Percentiles rank a stretch among this genome's conserved stretches.
Conservation (phyloP, 2,888 invertebrate genomes). For the Clusia tigrina region DNA sequence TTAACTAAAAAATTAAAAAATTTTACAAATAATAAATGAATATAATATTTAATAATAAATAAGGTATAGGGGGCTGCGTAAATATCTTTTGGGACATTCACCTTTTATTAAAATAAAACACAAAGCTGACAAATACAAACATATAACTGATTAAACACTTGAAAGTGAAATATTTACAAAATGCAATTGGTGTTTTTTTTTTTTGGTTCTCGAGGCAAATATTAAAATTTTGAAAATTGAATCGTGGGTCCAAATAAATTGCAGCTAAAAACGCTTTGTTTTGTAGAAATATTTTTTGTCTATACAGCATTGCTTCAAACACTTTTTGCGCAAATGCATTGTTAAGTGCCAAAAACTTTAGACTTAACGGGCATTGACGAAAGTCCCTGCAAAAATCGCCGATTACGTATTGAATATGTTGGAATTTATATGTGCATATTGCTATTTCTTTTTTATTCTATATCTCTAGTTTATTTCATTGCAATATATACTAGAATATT, state of each 20-base stretch:
- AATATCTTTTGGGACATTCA: too few relatives aligned
- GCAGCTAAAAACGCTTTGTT: not conserved
- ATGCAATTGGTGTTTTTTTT: not conserved
- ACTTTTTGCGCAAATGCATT: not conserved
- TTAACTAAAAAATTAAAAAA: not conserved
- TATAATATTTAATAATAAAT: too few relatives aligned
- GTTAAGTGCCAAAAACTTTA: not conserved
- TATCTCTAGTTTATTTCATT: too few relatives aligned
- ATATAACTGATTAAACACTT: too few relatives aligned
- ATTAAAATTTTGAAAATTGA: too few relatives aligned
- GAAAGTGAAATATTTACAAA: too few relatives aligned
- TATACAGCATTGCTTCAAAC: not conserved
- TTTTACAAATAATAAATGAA: not conserved
- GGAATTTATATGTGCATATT: not conserved
- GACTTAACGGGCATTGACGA: not conserved
- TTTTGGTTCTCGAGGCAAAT: too few relatives aligned
- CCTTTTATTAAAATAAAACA: too few relatives aligned
- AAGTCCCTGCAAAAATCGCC: not conserved
- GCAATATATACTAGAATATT: too few relatives aligned
- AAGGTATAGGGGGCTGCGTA: too few relatives aligned
- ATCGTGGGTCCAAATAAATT: not conserved
- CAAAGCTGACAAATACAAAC: too few relatives aligned
- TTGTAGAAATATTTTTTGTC: not conserved
- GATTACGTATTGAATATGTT: not conserved
- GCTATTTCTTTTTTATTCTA: too few relatives aligned